A percentile compares a stretch with the other conserved stretches of the same genome.
phyloP scores from a whole-genome alignment of 2,888 invertebrate genomes.

The Trachelus iudaicus region DNA sequence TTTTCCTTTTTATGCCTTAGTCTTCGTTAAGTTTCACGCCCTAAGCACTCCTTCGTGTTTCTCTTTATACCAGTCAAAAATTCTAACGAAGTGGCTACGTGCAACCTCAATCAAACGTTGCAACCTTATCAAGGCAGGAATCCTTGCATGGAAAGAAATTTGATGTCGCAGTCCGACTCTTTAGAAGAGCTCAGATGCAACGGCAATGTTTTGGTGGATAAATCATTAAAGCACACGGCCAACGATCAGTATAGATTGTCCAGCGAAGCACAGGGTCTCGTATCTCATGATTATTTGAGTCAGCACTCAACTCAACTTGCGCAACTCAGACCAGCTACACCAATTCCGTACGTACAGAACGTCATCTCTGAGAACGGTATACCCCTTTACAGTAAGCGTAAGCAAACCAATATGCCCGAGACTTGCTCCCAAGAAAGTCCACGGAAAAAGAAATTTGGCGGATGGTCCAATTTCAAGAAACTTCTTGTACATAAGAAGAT shows the following conservation, averaged over 20 bases:
- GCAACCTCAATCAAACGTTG: constrained; percentile 64
- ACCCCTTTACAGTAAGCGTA: constrained; percentile 64
- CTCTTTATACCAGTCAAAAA: constrained; percentile 66
- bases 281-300: constrained; percentile 68
- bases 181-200: constrained; percentile 69
- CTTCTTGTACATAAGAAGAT: constrained; percentile 59
- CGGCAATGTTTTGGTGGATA: constrained; percentile 70
- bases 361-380: constrained; percentile 70
- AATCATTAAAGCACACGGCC: constrained; percentile 71
- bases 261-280: constrained; percentile 67
- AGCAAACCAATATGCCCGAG: constrained; percentile 66
- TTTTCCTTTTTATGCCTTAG: not conserved
- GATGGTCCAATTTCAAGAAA: constrained; percentile 69
- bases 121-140: constrained; percentile 89
- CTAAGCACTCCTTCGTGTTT: constrained; percentile 14
- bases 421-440: constrained; percentile 53
- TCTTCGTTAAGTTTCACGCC: not conserved
- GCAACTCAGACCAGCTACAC: constrained; percentile 68
- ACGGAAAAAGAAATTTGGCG: constrained; percentile 55
- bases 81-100: constrained; percentile 67
- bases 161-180: constrained; percentile 71
- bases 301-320: constrained; percentile 52
- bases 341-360: constrained; percentile 80
- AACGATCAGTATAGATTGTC: constrained; percentile 47
- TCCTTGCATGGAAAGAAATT: constrained; percentile 82